These are phyloP conservation scores for Cheilosia vernalis DNA, from an alignment of 2,888 invertebrate species.

Conservation along the genomic window DNA sequence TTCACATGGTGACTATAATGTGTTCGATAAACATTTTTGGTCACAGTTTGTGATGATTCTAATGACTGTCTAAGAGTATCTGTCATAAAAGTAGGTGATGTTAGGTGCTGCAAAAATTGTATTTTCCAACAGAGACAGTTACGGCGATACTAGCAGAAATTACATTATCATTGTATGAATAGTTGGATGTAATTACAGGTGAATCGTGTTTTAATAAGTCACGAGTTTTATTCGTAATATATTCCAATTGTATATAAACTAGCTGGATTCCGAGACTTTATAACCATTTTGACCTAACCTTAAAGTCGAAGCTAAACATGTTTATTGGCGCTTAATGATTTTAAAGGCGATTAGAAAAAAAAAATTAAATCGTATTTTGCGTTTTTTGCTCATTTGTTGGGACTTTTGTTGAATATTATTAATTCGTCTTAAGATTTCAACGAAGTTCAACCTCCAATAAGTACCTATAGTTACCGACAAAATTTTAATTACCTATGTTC, in stretches of 20 bases:
- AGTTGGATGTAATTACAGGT: slow-evolving; percentile 10
- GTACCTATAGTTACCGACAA: too few relatives aligned
- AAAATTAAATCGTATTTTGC: too few relatives aligned
- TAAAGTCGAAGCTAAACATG: too few relatives aligned
- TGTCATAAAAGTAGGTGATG: slow-evolving; percentile 13
- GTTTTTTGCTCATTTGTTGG: too few relatives aligned
- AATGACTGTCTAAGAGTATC: background rate
- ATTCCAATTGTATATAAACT: background rate
- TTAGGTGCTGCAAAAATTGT: background rate
- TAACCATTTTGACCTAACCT: too few relatives aligned
- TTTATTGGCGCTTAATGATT: too few relatives aligned
- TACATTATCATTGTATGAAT: background rate
- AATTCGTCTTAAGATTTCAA: too few relatives aligned
- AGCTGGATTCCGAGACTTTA: too few relatives aligned
- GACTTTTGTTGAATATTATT: too few relatives aligned
- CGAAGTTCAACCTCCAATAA: too few relatives aligned
- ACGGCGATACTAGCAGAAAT: background rate
- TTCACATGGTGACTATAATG: slow-evolving; percentile 39
- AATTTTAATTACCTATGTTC: too few relatives aligned
- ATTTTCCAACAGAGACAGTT: background rate
- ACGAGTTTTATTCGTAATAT: slow-evolving; percentile 17
- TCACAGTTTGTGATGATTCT: slow-evolving; percentile 11
- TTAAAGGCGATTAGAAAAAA: too few relatives aligned
- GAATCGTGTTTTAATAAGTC: slow-evolving; percentile 20
- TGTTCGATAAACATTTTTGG: slow-evolving; percentile 25